These are phyloP conservation scores for Sebastes itinus DNA, from an alignment of 2,797 vertebrate species.

Conservation along the genomic window DNA sequence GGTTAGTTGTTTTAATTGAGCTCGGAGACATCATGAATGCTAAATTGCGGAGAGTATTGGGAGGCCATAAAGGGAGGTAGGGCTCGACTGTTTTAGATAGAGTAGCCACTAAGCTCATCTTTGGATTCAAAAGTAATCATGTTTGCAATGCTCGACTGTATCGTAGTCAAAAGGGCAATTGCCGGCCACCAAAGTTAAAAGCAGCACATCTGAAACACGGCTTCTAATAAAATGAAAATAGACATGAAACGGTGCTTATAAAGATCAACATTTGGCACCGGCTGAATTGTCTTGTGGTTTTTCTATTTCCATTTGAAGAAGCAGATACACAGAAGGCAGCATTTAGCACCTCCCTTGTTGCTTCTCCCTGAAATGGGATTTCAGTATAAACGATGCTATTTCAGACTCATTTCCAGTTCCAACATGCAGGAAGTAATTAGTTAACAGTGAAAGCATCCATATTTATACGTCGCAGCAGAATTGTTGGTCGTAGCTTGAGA, in stretches of 20 bases:
- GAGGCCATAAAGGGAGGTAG: conserved; percentile 39
- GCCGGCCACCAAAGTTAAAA: neutral
- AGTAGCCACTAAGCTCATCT: neutral
- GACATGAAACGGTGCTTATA: neutral
- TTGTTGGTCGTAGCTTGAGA: conserved; percentile 18
- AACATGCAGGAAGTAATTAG: conserved; percentile 62
- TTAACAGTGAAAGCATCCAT: conserved; percentile 51
- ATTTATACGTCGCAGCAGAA: conserved; percentile 46
- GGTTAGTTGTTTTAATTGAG: conserved; percentile 33
- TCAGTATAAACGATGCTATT: conserved; percentile 63
- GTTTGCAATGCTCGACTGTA: neutral
- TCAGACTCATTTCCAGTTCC: conserved; percentile 54
- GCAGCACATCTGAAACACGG: neutral
- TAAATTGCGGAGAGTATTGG: conserved; percentile 50
- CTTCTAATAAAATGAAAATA: neutral
- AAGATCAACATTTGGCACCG: conserved; percentile 31
- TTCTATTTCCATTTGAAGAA: conserved; percentile 46
- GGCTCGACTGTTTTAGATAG: neutral
- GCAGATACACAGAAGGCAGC: conserved; percentile 39
- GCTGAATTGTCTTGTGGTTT: conserved; percentile 15
- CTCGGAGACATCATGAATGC: conserved; percentile 30
- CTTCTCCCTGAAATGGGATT: conserved; percentile 58
- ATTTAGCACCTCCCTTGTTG: conserved; percentile 46
- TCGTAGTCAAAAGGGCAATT: neutral
- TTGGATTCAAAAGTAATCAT: conserved; percentile 1